Percentiles rank a stretch among this genome's conserved stretches.
Conservation (phyloP, 2,888 invertebrate genomes). For the Antheraea assamensis region DNA sequence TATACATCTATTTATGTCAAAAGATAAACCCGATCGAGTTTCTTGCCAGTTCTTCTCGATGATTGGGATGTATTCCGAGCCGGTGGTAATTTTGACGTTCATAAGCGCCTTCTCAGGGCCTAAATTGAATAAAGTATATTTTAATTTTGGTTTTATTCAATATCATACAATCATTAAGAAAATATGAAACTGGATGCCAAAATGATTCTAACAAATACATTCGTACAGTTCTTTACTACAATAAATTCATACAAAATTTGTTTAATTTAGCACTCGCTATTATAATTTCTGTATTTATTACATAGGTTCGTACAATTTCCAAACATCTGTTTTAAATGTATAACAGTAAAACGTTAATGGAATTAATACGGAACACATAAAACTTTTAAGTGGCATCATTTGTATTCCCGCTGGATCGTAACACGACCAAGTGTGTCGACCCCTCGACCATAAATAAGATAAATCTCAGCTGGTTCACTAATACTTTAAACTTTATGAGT, state of each 20-base stretch:
- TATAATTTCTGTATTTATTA: conserved; percentile 1
- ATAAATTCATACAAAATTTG: neutral
- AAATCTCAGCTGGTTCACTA: neutral
- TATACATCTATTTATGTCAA: too few relatives aligned
- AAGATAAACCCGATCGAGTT: too few relatives aligned
- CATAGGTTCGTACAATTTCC: conserved; percentile 24
- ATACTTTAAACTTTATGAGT: too few relatives aligned
- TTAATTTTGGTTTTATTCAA: too few relatives aligned
- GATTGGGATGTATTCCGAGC: too few relatives aligned
- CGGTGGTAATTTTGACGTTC: too few relatives aligned
- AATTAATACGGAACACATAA: conserved; percentile 74
- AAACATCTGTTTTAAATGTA: conserved; percentile 55
- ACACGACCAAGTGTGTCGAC: conserved; percentile 47
- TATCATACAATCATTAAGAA: too few relatives aligned
- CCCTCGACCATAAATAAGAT: conserved; percentile 29
- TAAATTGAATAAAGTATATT: too few relatives aligned
- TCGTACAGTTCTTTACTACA: neutral
- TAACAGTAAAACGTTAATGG: conserved; percentile 72
- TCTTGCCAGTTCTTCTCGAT: too few relatives aligned
- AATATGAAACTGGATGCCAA: too few relatives aligned
- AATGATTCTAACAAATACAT: too few relatives aligned
- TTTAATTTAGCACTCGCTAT: neutral
- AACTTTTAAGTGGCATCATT: conserved; percentile 76
- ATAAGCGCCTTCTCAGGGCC: too few relatives aligned
- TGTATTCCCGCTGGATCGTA: conserved; percentile 65